phyloP scores from a whole-genome alignment of 2,888 invertebrate genomes.

The Rhagium mordax region DNA sequence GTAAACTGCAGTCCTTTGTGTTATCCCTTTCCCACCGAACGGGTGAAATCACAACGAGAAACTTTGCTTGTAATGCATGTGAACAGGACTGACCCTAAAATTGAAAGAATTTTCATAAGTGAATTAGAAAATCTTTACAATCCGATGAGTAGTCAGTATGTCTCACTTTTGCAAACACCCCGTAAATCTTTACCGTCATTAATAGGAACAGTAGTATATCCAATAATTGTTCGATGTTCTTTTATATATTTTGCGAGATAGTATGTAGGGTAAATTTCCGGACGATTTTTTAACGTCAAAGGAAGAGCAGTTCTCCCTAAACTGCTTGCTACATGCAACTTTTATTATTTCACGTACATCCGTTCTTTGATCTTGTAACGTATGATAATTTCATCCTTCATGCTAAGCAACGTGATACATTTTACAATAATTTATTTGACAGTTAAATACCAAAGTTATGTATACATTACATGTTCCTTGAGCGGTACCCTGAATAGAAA shows the following conservation, averaged over 20 bases:
- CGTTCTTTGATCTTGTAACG: background rate
- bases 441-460: background rate
- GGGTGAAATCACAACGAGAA: too few relatives aligned
- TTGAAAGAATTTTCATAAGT: too few relatives aligned
- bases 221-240: background rate
- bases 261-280: background rate
- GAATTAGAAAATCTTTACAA: too few relatives aligned
- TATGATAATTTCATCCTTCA: background rate
- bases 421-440: conserved; percentile 7
- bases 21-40: too few relatives aligned
- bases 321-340: background rate
- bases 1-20: too few relatives aligned
- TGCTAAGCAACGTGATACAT: background rate
- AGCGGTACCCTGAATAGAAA: background rate
- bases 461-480: background rate
- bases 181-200: too few relatives aligned
- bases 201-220: too few relatives aligned
- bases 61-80: too few relatives aligned
- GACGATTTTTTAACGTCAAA: background rate
- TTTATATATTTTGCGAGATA: too few relatives aligned
- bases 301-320: background rate
- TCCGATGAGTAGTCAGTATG: too few relatives aligned
- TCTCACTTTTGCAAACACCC: too few relatives aligned
- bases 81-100: too few relatives aligned
- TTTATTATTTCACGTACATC: background rate